Percentiles rank a stretch among this genome's conserved stretches.
Conservation (phyloP, 2,113 vertebrate species). For the Coturnix japonica region DNA sequence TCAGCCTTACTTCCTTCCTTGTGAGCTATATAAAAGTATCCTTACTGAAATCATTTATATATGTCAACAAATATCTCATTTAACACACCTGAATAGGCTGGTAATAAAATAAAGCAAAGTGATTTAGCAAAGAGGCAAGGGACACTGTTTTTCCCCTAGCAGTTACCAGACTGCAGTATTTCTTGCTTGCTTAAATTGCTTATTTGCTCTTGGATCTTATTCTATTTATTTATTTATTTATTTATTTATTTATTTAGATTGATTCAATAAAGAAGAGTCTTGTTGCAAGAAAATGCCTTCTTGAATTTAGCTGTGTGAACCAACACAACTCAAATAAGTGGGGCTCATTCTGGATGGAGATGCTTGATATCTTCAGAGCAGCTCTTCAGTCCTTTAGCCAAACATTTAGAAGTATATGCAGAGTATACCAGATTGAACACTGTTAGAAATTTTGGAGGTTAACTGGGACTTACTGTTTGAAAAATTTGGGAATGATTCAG, state of each 20-base stretch:
- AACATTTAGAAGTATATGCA: neutral
- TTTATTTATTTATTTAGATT: constrained; percentile 3
- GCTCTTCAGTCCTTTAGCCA: neutral
- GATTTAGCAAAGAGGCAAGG: neutral
- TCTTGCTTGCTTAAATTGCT: constrained; percentile 26
- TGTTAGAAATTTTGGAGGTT: neutral
- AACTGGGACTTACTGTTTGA: neutral
- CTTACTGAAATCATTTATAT: neutral
- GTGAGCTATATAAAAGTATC: neutral
- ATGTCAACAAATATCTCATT: neutral
- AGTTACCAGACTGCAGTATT: neutral
- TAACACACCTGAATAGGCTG: neutral
- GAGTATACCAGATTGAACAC: neutral
- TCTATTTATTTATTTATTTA: neutral
- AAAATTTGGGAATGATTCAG: neutral
- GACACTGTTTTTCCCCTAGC: neutral
- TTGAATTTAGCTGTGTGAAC: neutral
- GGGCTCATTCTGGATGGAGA: neutral
- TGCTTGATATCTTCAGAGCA: neutral
- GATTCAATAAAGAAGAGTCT: neutral
- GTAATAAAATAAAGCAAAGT: constrained; percentile 23
- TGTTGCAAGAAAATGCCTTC: constrained; percentile 10
- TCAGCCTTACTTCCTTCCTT: neutral
- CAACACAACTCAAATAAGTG: neutral
- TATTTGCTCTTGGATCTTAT: constrained; percentile 12